These are phyloP conservation scores for Leptodactylus fallax DNA, from an alignment of 2,797 vertebrate genomes.

Conservation along the genomic window DNA sequence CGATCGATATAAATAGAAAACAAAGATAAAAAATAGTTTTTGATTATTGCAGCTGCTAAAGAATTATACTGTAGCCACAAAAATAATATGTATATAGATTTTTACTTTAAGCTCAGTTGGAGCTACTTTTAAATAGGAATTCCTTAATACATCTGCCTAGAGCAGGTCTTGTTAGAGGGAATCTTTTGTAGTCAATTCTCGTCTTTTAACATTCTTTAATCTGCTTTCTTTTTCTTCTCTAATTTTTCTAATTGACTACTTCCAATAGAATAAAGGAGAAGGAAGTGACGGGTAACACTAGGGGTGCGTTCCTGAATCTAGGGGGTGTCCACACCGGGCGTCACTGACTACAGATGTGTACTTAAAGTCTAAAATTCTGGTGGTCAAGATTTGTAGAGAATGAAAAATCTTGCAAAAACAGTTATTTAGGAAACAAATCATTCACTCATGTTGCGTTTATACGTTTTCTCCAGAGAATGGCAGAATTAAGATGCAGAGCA, in stretches of 20 bases:
- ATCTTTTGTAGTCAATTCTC: neutral
- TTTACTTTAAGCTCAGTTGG: neutral
- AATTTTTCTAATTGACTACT: neutral
- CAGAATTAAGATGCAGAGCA: neutral
- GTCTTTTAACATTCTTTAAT: neutral
- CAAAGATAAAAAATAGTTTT: neutral
- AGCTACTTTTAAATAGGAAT: neutral
- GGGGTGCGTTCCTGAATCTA: neutral
- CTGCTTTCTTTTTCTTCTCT: neutral
- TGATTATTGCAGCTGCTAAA: neutral
- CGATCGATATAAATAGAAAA: neutral
- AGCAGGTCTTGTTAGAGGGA: neutral
- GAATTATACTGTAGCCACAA: neutral
- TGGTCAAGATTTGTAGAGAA: neutral
- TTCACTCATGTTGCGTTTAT: neutral
- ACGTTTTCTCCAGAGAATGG: conserved; percentile 1
- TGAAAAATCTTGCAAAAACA: neutral
- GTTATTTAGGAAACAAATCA: conserved; percentile 10
- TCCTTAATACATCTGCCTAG: neutral
- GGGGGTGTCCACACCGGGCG: neutral
- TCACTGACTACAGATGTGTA: too few species aligned
- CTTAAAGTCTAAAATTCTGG: neutral
- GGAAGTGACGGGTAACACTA: neutral
- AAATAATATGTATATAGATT: conserved; percentile 20
- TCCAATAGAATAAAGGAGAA: neutral